Evolutionary conservation across 2,113 vertebrate genomes (phyloP).

Genomic region (Lethenteron camtschaticum): DNA sequence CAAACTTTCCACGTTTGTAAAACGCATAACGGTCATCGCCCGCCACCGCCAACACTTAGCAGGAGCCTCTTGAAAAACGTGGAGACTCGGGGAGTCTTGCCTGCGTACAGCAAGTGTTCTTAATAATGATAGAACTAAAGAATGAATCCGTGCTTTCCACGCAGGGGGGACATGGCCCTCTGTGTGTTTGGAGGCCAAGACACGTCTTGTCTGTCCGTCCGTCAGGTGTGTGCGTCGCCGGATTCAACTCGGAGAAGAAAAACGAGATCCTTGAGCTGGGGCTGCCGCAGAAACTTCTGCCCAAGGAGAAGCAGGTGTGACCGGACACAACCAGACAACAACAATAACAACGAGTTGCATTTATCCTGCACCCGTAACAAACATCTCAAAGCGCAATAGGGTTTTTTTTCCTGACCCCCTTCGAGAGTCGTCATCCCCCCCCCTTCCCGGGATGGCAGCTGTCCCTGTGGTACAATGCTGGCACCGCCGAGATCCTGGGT

Average conservation of each 20-base stretch:
- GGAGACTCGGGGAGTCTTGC: too few species aligned
- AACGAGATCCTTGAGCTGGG: constrained; percentile 1
- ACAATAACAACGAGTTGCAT: too few species aligned
- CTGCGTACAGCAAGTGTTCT: too few species aligned
- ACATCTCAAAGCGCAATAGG: not conserved
- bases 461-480: not conserved
- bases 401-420: not conserved
- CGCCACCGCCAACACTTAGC: too few species aligned
- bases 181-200: not conserved
- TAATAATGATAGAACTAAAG: not conserved
- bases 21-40: too few species aligned
- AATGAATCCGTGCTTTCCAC: not conserved
- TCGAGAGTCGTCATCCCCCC: too few species aligned
- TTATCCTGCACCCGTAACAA: not conserved
- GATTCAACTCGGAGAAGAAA: not conserved
- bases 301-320: not conserved
- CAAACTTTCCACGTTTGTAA: too few species aligned
- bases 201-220: not conserved
- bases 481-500: too few species aligned
- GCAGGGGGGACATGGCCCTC: not conserved
- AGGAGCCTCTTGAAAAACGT: too few species aligned
- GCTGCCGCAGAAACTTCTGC: not conserved
- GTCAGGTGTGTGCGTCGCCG: constrained; percentile 1
- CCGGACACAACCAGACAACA: too few species aligned
- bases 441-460: not conserved